Conservation (phyloP, 2,113 vertebrate species). For the Nymphicus hollandicus region DNA sequence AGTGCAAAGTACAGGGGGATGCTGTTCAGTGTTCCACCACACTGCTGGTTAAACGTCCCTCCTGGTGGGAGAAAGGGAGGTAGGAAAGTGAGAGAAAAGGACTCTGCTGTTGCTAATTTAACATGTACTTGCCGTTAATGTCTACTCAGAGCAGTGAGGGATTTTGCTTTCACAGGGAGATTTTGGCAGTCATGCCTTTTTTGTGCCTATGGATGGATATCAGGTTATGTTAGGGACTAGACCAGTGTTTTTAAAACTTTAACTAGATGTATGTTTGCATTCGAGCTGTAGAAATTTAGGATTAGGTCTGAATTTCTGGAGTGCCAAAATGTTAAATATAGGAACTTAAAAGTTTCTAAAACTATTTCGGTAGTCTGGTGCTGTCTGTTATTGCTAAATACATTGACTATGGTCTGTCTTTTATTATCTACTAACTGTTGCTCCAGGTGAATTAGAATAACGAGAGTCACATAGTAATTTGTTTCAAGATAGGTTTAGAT, state of each 20-base stretch:
- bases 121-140: not conserved
- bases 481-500: not conserved
- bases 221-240: not conserved
- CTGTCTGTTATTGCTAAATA: not conserved
- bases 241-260: not conserved
- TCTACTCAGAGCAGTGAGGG: not conserved
- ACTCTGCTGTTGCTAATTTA: not conserved
- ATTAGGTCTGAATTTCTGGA: not conserved
- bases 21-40: not conserved
- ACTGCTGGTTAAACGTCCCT: not conserved
- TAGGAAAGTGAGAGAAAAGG: not conserved
- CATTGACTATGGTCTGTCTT: not conserved
- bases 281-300: not conserved
- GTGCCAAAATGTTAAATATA: not conserved
- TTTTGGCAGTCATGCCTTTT: not conserved
- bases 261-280: not conserved
- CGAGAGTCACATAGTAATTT: not conserved
- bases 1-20: not conserved
- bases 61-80: not conserved
- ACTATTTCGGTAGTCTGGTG: not conserved
- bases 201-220: not conserved
- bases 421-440: not conserved
- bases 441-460: not conserved
- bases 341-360: not conserved
- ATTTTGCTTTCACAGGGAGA: not conserved